Percentiles rank a stretch among this genome's conserved stretches.
phyloP scores from a whole-genome alignment of 2,888 invertebrate species.

The Apeira syringaria region DNA sequence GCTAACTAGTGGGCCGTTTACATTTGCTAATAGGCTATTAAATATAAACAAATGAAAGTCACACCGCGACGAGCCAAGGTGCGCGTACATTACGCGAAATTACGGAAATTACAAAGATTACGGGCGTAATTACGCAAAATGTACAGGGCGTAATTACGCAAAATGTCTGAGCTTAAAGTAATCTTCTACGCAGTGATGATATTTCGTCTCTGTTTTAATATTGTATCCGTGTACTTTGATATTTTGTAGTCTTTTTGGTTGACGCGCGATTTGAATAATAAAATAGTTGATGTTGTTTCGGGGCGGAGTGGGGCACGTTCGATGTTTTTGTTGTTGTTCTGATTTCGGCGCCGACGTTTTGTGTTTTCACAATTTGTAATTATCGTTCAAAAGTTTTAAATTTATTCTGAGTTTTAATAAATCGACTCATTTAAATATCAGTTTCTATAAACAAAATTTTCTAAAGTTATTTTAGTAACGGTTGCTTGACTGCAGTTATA shows the following conservation, averaged over 20 bases:
- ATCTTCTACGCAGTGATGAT: slow-evolving; percentile 13
- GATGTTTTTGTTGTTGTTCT: neutral
- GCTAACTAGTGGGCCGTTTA: slow-evolving; percentile 17
- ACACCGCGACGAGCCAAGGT: slow-evolving; percentile 10
- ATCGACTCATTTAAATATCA: no score
- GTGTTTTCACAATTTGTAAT: neutral
- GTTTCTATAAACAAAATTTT: no score
- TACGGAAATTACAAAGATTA: slow-evolving; percentile 21
- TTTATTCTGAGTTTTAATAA: no score
- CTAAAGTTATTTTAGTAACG: no score
- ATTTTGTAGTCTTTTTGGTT: slow-evolving; percentile 9
- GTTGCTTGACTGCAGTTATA: no score
- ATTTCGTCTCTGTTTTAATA: slow-evolving; percentile 16
- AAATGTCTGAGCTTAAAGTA: slow-evolving; percentile 1
- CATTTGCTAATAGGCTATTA: slow-evolving; percentile 12
- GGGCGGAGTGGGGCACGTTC: neutral
- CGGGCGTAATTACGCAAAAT: slow-evolving; percentile 16
- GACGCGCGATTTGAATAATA: slow-evolving; percentile 4
- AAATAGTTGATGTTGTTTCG: slow-evolving; percentile 3
- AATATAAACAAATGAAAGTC: slow-evolving; percentile 18
- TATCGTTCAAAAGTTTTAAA: neutral
- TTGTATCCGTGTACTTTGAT: slow-evolving; percentile 11
- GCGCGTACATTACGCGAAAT: slow-evolving; percentile 13
- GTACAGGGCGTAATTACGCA: slow-evolving; percentile 9
- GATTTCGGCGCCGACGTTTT: neutral